These are phyloP conservation scores for Hirtodrosophila duncani DNA, from an alignment of 2,888 invertebrate genomes.

Conservation along the genomic window DNA sequence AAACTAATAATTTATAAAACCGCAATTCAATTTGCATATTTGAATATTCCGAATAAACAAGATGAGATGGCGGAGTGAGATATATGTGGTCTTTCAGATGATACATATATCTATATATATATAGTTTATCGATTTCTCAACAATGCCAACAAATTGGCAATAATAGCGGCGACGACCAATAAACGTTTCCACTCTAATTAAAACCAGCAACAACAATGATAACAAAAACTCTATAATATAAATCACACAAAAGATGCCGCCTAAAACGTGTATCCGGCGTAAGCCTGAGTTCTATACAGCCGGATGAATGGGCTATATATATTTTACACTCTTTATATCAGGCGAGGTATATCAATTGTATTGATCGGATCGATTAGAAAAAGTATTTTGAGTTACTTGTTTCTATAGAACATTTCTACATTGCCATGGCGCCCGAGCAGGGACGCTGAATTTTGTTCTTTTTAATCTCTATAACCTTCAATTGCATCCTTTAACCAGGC, in stretches of 20 bases:
- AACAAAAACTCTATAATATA: conserved; percentile 41
- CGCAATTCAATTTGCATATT: conserved; percentile 39
- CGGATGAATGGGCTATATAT: too few species aligned
- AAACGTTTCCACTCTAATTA: conserved; percentile 63
- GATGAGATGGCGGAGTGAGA: too few species aligned
- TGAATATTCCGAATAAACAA: conserved; percentile 1
- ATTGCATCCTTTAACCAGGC: too few species aligned
- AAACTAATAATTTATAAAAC: conserved; percentile 69
- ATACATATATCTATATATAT: not conserved
- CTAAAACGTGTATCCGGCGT: conserved; percentile 57
- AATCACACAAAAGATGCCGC: conserved; percentile 49
- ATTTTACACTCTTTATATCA: too few species aligned
- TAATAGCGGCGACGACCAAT: conserved; percentile 26
- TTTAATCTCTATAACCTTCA: too few species aligned
- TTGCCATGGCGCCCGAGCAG: too few species aligned
- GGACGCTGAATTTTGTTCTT: conserved; percentile 19
- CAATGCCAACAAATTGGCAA: conserved; percentile 60
- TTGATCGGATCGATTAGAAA: too few species aligned
- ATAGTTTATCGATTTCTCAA: conserved; percentile 1
- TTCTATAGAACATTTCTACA: too few species aligned
- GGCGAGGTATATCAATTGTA: too few species aligned
- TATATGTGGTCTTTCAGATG: too few species aligned
- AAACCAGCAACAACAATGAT: conserved; percentile 53
- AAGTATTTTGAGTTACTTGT: too few species aligned
- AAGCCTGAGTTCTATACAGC: not conserved